A percentile compares a stretch with the other conserved stretches of the same genome.
Conservation (phyloP, 2,113 vertebrate species). For the Turdus rufiventris region DNA sequence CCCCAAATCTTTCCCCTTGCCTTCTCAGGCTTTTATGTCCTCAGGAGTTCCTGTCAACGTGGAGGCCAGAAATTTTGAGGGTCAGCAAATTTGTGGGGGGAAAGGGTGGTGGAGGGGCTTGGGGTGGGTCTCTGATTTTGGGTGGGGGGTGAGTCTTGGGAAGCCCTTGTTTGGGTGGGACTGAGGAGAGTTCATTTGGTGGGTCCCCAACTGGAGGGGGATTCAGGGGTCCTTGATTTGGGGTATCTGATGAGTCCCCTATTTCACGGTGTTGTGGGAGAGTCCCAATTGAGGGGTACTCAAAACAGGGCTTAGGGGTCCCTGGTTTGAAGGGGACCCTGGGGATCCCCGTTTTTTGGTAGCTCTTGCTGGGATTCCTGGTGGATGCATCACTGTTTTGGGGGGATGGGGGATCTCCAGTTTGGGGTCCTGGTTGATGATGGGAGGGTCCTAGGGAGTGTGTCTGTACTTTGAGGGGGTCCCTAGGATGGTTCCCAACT, state of each 20-base stretch:
- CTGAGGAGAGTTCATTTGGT: background rate
- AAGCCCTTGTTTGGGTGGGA: background rate
- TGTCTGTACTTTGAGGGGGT: background rate
- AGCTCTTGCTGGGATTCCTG: background rate
- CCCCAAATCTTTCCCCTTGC: background rate
- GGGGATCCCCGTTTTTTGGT: background rate
- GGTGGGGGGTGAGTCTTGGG: background rate
- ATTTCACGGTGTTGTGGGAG: background rate
- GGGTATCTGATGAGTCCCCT: background rate
- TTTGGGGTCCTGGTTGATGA: background rate
- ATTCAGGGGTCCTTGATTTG: background rate
- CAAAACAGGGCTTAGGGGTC: background rate
- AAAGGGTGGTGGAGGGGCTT: background rate
- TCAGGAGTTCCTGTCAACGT: background rate
- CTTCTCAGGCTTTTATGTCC: background rate
- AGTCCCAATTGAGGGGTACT: background rate
- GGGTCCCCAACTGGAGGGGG: accelerated
- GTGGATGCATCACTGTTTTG: background rate
- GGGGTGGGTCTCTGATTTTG: background rate
- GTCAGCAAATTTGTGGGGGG: background rate
- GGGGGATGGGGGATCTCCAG: background rate
- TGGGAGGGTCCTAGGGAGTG: background rate
- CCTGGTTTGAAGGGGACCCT: background rate
- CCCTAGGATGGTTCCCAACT: background rate
- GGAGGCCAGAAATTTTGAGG: background rate